Conservation (phyloP, 2,797 vertebrate genomes). For the Cyprinodon diabolis region DNA sequence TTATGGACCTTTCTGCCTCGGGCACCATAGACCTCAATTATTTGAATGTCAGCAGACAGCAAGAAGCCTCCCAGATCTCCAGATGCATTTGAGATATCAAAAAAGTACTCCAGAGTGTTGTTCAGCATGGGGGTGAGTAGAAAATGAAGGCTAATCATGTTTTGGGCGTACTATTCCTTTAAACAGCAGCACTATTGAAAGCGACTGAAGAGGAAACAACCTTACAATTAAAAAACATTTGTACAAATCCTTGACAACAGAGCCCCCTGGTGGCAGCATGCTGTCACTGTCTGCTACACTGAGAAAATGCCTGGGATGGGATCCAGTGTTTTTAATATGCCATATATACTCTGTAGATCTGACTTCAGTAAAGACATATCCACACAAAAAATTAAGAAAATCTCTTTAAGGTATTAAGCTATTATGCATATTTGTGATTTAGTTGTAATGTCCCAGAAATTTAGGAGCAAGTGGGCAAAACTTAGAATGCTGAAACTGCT, state of each 20-base stretch:
- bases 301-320: neutral
- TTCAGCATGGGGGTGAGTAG: too few relatives aligned
- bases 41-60: too few relatives aligned
- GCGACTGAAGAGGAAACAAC: neutral
- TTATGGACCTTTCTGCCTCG: too few relatives aligned
- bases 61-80: too few relatives aligned
- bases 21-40: too few relatives aligned
- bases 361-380: neutral
- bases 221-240: neutral
- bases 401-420: neutral
- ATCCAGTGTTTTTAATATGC: neutral
- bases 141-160: too few relatives aligned
- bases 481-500: neutral
- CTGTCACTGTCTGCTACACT: neutral
- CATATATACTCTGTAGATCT: neutral
- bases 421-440: neutral
- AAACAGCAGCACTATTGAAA: neutral
- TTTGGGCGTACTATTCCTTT: too few relatives aligned
- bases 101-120: too few relatives aligned
- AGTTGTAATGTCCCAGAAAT: neutral
- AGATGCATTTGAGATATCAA: too few relatives aligned
- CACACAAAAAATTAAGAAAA: neutral
- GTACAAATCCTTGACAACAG: neutral
- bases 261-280: neutral
- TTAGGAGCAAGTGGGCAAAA: neutral